These are phyloP conservation scores for Sebastolobus alascanus DNA, from an alignment of 2,797 vertebrate species.

Conservation along the genomic window DNA sequence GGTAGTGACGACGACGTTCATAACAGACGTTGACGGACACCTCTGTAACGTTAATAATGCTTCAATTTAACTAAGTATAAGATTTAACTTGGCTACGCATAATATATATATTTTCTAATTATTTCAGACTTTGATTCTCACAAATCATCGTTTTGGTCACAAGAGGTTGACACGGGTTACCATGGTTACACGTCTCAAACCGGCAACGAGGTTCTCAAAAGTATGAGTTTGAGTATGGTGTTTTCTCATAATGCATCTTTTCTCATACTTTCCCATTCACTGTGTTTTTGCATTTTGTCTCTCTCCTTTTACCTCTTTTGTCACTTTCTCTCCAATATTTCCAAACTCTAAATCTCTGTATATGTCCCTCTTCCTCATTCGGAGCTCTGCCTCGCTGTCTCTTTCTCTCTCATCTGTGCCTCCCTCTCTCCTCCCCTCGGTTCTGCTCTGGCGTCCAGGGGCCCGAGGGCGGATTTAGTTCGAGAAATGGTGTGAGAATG, in stretches of 20 bases:
- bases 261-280: neutral
- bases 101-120: neutral
- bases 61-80: fast-evolving
- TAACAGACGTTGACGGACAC: neutral
- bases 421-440: constrained; percentile 62
- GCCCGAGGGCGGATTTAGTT: constrained; percentile 61
- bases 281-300: neutral
- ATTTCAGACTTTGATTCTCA: neutral
- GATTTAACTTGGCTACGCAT: no score
- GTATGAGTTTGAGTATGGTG: neutral
- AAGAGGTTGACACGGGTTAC: neutral
- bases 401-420: constrained; percentile 48
- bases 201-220: no score
- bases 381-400: constrained; percentile 26
- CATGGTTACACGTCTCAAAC: no score
- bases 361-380: constrained; percentile 26
- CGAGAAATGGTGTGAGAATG: constrained; percentile 59
- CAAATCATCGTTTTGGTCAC: neutral
- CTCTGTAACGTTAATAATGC: neutral
- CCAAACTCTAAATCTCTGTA: constrained; percentile 24
- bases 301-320: neutral
- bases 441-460: constrained; percentile 62
- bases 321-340: constrained; percentile 27
- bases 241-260: neutral
- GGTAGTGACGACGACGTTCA: neutral